Percentiles rank a stretch among this genome's conserved stretches.
Conservation (phyloP, 2,797 vertebrate species). For the Bovichtus diacanthus region DNA sequence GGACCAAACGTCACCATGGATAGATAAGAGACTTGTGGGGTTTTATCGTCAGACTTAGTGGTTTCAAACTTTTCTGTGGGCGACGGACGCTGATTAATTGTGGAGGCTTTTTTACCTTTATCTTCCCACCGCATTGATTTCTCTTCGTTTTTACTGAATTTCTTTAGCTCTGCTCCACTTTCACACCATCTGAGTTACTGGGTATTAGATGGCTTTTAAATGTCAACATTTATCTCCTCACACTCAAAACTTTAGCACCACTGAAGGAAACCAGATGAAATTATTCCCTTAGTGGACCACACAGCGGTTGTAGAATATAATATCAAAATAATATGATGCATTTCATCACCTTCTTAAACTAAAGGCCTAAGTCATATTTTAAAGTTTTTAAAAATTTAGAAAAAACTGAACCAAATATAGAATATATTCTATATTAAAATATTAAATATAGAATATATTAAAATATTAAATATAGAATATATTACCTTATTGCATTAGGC, state of each 20-base stretch:
- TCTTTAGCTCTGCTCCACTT: not conserved
- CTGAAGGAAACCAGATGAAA: not conserved
- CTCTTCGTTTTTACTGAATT: not conserved
- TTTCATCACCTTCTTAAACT: too few relatives aligned
- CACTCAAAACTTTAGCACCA: not conserved
- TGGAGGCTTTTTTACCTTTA: not conserved
- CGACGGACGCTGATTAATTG: not conserved
- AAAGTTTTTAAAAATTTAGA: too few relatives aligned
- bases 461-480: too few relatives aligned
- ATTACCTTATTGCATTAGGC: too few relatives aligned
- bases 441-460: too few relatives aligned
- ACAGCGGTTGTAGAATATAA: not conserved
- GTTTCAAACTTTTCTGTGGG: not conserved
- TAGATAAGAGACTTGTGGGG: not conserved
- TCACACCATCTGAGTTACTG: not conserved
- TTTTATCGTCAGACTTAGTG: not conserved
- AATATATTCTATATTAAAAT: too few relatives aligned
- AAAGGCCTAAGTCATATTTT: too few relatives aligned
- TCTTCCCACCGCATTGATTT: not conserved
- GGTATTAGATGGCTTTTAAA: slow-evolving; percentile 10
- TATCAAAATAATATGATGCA: not conserved
- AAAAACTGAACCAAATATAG: too few relatives aligned
- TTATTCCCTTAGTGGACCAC: not conserved
- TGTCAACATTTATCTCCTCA: not conserved
- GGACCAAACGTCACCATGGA: not conserved